Conservation (phyloP, 2,113 vertebrate species). For the Ciconia stormi region DNA sequence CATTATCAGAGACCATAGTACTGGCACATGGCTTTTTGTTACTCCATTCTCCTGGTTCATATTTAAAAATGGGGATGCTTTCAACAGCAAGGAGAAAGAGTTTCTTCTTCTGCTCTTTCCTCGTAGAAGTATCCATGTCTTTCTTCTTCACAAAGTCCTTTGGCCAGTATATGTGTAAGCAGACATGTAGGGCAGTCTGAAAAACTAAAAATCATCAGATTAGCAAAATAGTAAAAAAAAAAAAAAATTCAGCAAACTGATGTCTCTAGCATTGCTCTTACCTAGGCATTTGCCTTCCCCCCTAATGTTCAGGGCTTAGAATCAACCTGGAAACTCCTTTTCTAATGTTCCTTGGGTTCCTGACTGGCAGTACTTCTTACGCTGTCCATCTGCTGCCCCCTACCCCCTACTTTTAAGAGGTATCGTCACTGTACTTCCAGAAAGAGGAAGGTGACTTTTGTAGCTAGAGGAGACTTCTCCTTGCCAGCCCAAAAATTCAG, state of each 20-base stretch:
- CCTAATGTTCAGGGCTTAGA: not conserved
- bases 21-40: not conserved
- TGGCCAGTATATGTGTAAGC: not conserved
- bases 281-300: not conserved
- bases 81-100: not conserved
- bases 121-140: not conserved
- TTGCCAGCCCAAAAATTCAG: not conserved
- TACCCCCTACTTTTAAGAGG: not conserved
- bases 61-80: not conserved
- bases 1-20: not conserved
- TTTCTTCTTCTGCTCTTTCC: not conserved
- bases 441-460: not conserved
- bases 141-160: not conserved
- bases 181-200: not conserved
- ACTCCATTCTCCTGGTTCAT: not conserved
- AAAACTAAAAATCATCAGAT: not conserved
- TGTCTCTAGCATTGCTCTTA: not conserved
- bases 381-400: not conserved
- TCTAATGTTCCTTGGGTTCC: not conserved
- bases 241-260: not conserved
- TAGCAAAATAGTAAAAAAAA: not conserved
- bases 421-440: not conserved
- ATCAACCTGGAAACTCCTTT: not conserved
- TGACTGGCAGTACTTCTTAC: not conserved
- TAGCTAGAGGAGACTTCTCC: not conserved